A percentile compares a stretch with the other conserved stretches of the same genome.
phyloP scores from a whole-genome alignment of 2,113 vertebrate genomes.

The Maccullochella peelii region DNA sequence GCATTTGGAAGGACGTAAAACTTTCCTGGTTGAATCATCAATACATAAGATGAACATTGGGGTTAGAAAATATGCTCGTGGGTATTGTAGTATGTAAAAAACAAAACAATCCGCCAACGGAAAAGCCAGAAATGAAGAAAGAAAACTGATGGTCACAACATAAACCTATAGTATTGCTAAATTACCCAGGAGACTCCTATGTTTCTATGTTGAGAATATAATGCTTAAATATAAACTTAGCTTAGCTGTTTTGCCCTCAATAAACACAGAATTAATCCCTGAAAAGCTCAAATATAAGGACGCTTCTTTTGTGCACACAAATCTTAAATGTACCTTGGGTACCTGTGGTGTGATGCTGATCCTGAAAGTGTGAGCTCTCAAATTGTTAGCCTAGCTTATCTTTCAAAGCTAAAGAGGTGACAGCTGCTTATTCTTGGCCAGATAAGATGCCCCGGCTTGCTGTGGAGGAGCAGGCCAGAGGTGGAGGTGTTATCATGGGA shows the following conservation, averaged over 20 bases:
- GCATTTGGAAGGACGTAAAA: too few species aligned
- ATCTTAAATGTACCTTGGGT: neutral
- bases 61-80: neutral
- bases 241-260: neutral
- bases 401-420: conserved; percentile 7
- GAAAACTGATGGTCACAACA: too few species aligned
- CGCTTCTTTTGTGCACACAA: neutral
- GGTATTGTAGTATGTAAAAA: neutral
- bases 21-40: too few species aligned
- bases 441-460: neutral
- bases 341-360: neutral
- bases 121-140: too few species aligned
- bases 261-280: neutral
- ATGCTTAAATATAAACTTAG: neutral
- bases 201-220: too few species aligned
- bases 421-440: conserved; percentile 11
- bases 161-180: too few species aligned
- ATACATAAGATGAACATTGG: too few species aligned
- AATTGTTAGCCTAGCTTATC: conserved; percentile 40
- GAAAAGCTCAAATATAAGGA: neutral
- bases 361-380: neutral
- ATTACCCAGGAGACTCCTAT: too few species aligned
- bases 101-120: too few species aligned
- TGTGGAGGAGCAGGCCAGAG: conserved; percentile 18
- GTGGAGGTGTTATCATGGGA: conserved; percentile 28